Conservation (phyloP, 2,113 vertebrate genomes). For the Cheirogaleus medius region DNA sequence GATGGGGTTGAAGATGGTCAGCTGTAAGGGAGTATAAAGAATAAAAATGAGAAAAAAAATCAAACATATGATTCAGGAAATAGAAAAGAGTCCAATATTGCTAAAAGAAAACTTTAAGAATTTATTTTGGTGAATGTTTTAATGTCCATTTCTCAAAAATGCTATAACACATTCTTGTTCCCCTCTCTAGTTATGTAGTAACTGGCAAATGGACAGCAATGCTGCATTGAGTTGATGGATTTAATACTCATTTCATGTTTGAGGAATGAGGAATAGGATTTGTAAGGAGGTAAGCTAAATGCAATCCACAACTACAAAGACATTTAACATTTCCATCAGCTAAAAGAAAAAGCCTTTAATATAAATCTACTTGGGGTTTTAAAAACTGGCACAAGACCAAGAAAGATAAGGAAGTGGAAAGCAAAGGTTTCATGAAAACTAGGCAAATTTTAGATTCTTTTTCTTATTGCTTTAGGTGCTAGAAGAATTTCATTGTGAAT, state of each 20-base stretch:
- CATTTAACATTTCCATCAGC: not conserved
- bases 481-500: not conserved
- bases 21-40: not conserved
- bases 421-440: not conserved
- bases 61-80: not conserved
- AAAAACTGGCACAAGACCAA: not conserved
- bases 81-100: not conserved
- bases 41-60: not conserved
- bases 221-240: not conserved
- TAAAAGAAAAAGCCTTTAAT: not conserved
- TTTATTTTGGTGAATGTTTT: not conserved
- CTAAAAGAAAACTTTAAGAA: not conserved
- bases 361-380: not conserved
- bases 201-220: not conserved
- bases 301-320: not conserved
- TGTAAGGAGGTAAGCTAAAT: not conserved
- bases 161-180: not conserved
- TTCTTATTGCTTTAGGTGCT: not conserved
- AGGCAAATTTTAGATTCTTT: not conserved
- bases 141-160: slow-evolving; percentile 29
- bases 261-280: not conserved
- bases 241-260: not conserved
- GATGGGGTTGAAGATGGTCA: not conserved
- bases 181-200: not conserved
- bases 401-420: slow-evolving; percentile 2